Conservation (phyloP, 2,888 invertebrate species). For the Brachylomia viminalis region DNA sequence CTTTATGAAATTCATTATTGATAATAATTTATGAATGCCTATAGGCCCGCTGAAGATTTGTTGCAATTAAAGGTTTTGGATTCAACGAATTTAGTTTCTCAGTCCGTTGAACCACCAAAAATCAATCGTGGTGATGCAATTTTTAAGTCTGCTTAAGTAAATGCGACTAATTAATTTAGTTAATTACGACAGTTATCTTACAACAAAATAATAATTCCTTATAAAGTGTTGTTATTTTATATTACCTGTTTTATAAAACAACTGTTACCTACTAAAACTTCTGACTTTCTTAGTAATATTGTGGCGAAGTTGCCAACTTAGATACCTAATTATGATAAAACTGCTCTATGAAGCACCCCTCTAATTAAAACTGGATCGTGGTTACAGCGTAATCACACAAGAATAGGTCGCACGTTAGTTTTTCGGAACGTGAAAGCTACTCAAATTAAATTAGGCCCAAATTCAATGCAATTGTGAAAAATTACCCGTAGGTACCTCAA, state of each 20-base stretch:
- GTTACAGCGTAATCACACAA: neutral
- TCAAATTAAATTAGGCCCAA: neutral
- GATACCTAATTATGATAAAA: neutral
- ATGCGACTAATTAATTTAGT: neutral
- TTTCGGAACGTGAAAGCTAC: neutral
- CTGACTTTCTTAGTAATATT: neutral
- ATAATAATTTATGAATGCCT: neutral
- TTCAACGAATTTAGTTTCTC: neutral
- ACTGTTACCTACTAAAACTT: neutral
- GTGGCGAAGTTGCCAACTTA: neutral
- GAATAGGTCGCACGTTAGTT: no score
- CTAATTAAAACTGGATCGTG: neutral
- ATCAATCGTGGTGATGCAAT: conserved; percentile 4
- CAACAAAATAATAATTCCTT: conserved; percentile 5
- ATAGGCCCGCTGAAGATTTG: neutral
- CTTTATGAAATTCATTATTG: neutral
- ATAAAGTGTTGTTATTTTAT: neutral
- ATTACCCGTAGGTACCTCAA: neutral
- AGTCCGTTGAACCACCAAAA: neutral
- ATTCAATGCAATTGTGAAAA: neutral
- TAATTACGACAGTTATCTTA: neutral
- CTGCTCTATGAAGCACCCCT: neutral
- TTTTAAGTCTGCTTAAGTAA: conserved; percentile 5
- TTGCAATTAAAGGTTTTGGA: neutral
- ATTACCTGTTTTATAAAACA: neutral